Base-by-base conservation (phyloP, 2,797 vertebrate species). In the Danio albolineatus region DNA sequence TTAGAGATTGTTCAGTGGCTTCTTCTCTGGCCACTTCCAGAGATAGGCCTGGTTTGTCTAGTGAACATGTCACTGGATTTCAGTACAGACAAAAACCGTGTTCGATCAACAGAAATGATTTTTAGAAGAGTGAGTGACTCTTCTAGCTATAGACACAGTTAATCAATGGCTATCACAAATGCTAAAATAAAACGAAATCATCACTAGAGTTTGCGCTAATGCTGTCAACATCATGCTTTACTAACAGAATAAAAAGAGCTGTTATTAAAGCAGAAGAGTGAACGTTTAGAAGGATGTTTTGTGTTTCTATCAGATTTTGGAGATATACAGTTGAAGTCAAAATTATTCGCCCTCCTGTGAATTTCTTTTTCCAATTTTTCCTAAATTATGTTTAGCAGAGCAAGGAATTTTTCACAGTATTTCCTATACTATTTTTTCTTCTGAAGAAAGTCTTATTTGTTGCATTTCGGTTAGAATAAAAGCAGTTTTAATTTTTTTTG, bases 11-110 rank as follows among this genome's bases (percentile, higher is more conserved):
- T 89, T 87, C 88, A 89, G 88, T 88, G 92, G 89, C 84, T 80
- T 72, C 7, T 16, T 88, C 82, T 91, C 88, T 88, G 93, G 92
- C 90, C 92, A 90, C 86, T 87, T 89, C 92, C 89, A 88, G 86
- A 85, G 76, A 73, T 64, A 86, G 88, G 83, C 88, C 87, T 82
- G 84, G 87, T 88, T 84, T 87, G 80, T 85, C 83, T 80, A 79
- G 87, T 89, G 85, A 84, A 80, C 86, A 71, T 86, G 87, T 86
- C 67, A 74, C 86, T 85, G 83, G 83, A 77, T 85, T 82, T 84
- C 85, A 85, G 82, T 89, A 76, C 82, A 69, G 82, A 82, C 85
- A 28, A 82, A n/a, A 86, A 43, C 46, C 70, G 28, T 72, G 74
- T 41, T 38, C 73, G 51, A 51, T 41, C 67, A 60, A 41, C 65